These are phyloP conservation scores for Toxotes chatareus DNA, from an alignment of 2,113 vertebrate genomes.

Conservation along the genomic window DNA sequence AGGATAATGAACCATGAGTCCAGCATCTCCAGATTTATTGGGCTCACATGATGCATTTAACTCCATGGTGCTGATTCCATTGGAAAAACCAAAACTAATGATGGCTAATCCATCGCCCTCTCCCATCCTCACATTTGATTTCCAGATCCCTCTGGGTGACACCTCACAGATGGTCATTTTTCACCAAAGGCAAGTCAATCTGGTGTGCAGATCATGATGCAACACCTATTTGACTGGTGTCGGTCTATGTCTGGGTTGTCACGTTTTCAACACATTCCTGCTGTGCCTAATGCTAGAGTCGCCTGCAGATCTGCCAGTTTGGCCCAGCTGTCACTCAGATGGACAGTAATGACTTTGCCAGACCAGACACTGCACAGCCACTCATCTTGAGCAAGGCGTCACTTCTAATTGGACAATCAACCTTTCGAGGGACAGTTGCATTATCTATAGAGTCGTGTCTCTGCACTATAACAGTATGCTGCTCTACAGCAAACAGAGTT, in stretches of 20 bases:
- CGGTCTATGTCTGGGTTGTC: conserved; percentile 38
- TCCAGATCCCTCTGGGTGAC: conserved; percentile 13
- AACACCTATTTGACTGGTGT: conserved; percentile 42
- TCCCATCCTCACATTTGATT: conserved; percentile 11
- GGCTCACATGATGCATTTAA: conserved; percentile 12
- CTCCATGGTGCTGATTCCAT: conserved; percentile 13
- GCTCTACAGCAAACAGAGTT: not conserved
- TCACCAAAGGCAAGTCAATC: conserved; percentile 58
- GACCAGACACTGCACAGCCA: conserved; percentile 23
- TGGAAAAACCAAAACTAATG: conserved; percentile 19
- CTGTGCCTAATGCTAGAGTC: conserved; percentile 43
- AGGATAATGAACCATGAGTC: not conserved
- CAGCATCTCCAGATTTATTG: conserved; percentile 6
- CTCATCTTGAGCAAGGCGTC: conserved; percentile 26
- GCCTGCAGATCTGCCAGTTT: conserved; percentile 45
- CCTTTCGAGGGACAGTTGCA: conserved; percentile 2
- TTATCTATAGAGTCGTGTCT: conserved; percentile 11
- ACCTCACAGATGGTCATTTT: conserved; percentile 70
- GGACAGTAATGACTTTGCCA: conserved; percentile 41
- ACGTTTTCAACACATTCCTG: conserved; percentile 53
- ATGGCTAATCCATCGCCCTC: conserved; percentile 21
- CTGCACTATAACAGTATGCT: conserved; percentile 8
- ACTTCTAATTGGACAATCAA: conserved; percentile 45
- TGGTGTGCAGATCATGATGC: conserved; percentile 63
- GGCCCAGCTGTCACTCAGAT: conserved; percentile 63